phyloP scores from a whole-genome alignment of 2,113 vertebrate genomes.

The Lasiurus borealis region DNA sequence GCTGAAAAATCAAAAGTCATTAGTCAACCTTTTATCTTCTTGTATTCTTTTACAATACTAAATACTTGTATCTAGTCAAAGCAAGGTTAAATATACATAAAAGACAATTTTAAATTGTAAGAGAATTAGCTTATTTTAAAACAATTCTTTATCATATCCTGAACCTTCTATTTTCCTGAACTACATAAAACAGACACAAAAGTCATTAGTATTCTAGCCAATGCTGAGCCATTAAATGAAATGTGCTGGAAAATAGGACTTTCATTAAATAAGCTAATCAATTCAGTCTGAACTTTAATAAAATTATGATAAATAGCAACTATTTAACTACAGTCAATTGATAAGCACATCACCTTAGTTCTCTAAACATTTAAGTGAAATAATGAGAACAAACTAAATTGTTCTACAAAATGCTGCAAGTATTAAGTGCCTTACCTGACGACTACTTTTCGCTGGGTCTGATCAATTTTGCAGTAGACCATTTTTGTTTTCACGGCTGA shows the following conservation, averaged over 20 bases:
- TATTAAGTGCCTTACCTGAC: slow-evolving; percentile 93
- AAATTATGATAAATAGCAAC: slow-evolving; percentile 93
- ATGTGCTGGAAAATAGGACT: slow-evolving; percentile 94
- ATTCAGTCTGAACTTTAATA: slow-evolving; percentile 91
- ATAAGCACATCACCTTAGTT: slow-evolving; percentile 85
- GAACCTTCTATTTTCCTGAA: slow-evolving; percentile 77
- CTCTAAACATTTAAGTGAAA: slow-evolving; percentile 85
- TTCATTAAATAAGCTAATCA: slow-evolving; percentile 94
- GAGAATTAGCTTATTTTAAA: neutral
- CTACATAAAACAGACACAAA: slow-evolving; percentile 83
- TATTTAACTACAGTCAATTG: slow-evolving; percentile 89
- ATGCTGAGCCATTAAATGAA: slow-evolving; percentile 92
- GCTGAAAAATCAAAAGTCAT: slow-evolving; percentile 86
- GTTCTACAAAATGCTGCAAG: slow-evolving; percentile 81
- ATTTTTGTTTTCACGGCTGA: slow-evolving; percentile 99
- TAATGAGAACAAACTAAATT: slow-evolving; percentile 83
- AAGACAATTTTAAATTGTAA: neutral
- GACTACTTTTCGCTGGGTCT: slow-evolving; percentile 97
- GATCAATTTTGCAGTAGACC: slow-evolving; percentile 99
- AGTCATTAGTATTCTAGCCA: slow-evolving; percentile 92
- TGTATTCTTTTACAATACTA: slow-evolving; percentile 38
- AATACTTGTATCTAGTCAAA: slow-evolving; percentile 52
- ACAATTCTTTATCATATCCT: slow-evolving; percentile 58
- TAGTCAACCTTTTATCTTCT: slow-evolving; percentile 66
- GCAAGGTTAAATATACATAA: slow-evolving; percentile 49